Evolutionary conservation across 2,888 invertebrate species (phyloP), one percentile per base, ranked within the genome.

Genomic region (Eledone cirrhosa): DNA sequence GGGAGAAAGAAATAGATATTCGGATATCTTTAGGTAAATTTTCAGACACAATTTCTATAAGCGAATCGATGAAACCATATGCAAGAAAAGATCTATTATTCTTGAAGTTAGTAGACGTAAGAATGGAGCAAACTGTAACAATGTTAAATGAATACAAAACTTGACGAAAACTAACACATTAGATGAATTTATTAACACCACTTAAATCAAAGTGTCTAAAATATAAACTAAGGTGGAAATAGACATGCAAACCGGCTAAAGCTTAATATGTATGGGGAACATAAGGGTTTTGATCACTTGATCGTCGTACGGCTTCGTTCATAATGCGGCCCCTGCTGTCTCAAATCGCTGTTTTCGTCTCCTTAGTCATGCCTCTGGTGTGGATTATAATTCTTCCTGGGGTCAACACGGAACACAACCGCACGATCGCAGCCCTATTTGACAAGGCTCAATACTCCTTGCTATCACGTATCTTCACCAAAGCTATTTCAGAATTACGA

Each of bases 401-500:
- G 72, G 24, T 72, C n/a, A 72, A 22, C 72, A 24, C 33, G n/a
- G 31, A 72, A 72, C 72, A 72, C 2, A 72, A 8, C 33, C 72
- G 72, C 31, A 72, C 41, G 27, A 41, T 72, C 33, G 72, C 72
- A 72, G 72, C 72, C 22, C 33, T 72, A 24, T 72, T 72, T 72
- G 72, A 72, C 41, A 41, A 31, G 24, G 31, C 72, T 41, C 41
- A 72, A 13, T 72, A 72, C 33, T 41, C 72, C 14, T 31, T 72
- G n/a, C 72, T 72, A n/a, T 72, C 72, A 41, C 72, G 72, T n/a
- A 72, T 72, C 31, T 72, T 72, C 33, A 41, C 72, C 11, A 72
- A 72, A 72, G 72, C 72, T 72, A 72, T 72, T 41, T 31, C 72
- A 41, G 72, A 72, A 72, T 31, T 72, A n/a, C 72, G 41, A 72